Conservation (phyloP, 2,797 vertebrate genomes). For the Urosaurus nigricauda region DNA sequence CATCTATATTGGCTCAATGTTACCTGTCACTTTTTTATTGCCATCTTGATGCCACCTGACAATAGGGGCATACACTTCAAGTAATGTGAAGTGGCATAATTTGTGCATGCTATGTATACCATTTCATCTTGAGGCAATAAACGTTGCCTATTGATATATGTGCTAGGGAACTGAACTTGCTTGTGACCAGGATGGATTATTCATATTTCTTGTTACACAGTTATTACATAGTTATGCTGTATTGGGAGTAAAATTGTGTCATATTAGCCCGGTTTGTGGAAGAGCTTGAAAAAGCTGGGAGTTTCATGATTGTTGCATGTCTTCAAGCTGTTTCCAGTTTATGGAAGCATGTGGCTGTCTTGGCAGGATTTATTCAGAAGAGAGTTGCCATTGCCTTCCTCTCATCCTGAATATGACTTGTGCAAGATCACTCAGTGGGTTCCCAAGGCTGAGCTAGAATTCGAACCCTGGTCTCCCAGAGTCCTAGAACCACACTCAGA, state of each 20-base stretch:
- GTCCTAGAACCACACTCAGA: too few relatives aligned
- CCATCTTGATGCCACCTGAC: neutral
- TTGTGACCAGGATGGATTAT: neutral
- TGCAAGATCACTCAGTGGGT: too few relatives aligned
- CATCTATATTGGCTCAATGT: neutral
- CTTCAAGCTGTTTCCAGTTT: too few relatives aligned
- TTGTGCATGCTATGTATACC: neutral
- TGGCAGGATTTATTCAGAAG: too few relatives aligned
- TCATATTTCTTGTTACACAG: neutral
- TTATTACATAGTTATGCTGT: neutral
- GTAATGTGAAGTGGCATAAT: neutral
- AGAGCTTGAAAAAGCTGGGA: too few relatives aligned
- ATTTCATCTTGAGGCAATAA: neutral
- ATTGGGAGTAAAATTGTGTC: neutral
- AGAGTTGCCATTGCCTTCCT: too few relatives aligned
- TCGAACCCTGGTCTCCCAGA: too few relatives aligned
- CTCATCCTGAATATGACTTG: too few relatives aligned
- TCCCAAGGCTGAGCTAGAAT: too few relatives aligned
- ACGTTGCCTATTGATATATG: too few relatives aligned
- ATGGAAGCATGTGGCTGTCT: too few relatives aligned
- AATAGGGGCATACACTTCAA: neutral
- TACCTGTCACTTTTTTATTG: neutral
- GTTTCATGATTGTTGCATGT: too few relatives aligned
- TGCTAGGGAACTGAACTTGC: neutral
- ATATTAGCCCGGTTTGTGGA: neutral